A percentile compares a stretch with the other conserved stretches of the same genome.
phyloP scores from a whole-genome alignment of 1,140 invertebrate genomes.

The Bombus superbus region DNA sequence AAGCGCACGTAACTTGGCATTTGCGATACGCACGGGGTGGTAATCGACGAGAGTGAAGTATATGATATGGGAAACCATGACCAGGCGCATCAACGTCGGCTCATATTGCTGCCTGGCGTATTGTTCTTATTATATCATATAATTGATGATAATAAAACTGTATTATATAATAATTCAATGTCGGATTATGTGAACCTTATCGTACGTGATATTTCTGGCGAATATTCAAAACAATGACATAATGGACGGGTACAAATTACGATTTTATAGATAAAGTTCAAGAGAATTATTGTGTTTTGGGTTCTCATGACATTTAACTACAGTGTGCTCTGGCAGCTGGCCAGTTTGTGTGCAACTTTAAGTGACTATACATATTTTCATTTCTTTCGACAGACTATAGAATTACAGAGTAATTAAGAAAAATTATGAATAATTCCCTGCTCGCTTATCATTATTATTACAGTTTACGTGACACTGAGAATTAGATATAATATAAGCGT shows the following conservation, averaged over 20 bases:
- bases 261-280: not conserved
- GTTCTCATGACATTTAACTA: slow-evolving; percentile 26
- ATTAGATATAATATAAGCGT: not conserved
- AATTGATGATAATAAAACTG: slow-evolving; percentile 73
- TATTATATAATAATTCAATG: slow-evolving; percentile 65
- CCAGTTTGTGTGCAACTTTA: slow-evolving; percentile 1
- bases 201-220: not conserved
- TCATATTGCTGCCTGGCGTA: slow-evolving; percentile 73
- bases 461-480: not conserved
- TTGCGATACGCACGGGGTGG: slow-evolving; percentile 35
- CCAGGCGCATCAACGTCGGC: slow-evolving; percentile 65
- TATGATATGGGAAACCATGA: slow-evolving; percentile 34
- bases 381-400: not conserved
- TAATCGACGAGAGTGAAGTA: slow-evolving; percentile 49
- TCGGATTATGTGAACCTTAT: slow-evolving; percentile 42
- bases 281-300: slow-evolving; percentile 40
- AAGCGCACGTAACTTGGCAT: slow-evolving; percentile 49
- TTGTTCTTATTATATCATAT: slow-evolving; percentile 73
- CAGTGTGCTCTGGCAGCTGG: slow-evolving; percentile 10
- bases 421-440: too few species aligned
- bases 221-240: slow-evolving; percentile 7
- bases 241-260: slow-evolving; percentile 14
- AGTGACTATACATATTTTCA: slow-evolving; percentile 11
- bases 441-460: not conserved
- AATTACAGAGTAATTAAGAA: not conserved